A percentile compares a stretch with the other conserved stretches of the same genome.
phyloP scores from a whole-genome alignment of 2,797 vertebrate species.

The Myiothlypis coronata region DNA sequence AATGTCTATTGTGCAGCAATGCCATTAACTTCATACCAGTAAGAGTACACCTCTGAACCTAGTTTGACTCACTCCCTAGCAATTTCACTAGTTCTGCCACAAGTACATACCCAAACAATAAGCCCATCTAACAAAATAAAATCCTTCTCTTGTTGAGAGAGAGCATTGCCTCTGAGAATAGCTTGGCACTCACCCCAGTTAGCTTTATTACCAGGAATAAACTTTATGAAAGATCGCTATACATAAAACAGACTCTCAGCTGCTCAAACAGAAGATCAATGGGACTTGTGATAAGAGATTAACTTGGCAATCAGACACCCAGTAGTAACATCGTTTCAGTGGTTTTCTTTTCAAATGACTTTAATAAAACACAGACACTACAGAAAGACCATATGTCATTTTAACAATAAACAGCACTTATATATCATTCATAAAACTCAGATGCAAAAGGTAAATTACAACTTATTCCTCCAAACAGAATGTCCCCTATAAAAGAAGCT shows the following conservation, averaged over 20 bases:
- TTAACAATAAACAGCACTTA: not conserved
- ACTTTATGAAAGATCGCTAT: constrained; percentile 78
- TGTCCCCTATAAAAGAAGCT: constrained; percentile 39
- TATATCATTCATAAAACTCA: not conserved
- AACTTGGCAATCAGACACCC: constrained; percentile 74
- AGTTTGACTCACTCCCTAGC: constrained; percentile 60
- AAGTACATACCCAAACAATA: constrained; percentile 74
- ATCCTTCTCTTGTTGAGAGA: constrained; percentile 68
- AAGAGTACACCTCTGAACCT: constrained; percentile 49
- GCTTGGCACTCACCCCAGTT: constrained; percentile 76
- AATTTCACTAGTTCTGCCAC: constrained; percentile 67
- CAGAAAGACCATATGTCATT: not conserved
- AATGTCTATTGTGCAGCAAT: constrained; percentile 19
- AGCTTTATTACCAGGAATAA: constrained; percentile 81
- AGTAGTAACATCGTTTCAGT: constrained; percentile 13
- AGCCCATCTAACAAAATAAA: constrained; percentile 75
- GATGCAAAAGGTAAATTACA: not conserved
- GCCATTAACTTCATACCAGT: constrained; percentile 56
- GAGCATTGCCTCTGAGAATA: constrained; percentile 77
- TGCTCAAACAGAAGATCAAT: constrained; percentile 81
- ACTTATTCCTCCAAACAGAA: constrained; percentile 20
- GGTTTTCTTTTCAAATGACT: constrained; percentile 26
- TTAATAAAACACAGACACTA: not conserved
- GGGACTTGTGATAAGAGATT: constrained; percentile 78
- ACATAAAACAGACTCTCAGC: constrained; percentile 79